These are phyloP conservation scores for Esox masquinongy DNA, from an alignment of 2,797 vertebrate species.

Conservation along the genomic window DNA sequence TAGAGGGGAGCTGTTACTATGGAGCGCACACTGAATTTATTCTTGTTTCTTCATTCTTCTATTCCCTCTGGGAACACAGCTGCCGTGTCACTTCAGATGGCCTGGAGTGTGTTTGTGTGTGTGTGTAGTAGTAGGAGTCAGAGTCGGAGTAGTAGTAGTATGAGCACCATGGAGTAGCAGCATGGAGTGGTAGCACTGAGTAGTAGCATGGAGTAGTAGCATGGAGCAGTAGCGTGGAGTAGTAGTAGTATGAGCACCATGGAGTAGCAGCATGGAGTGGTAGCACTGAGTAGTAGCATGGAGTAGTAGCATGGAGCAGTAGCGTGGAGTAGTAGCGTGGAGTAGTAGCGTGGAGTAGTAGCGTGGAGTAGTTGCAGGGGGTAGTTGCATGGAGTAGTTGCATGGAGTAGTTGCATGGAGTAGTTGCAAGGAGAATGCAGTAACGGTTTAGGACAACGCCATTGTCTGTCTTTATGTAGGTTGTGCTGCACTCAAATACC, in stretches of 20 bases:
- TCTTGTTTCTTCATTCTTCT: constrained; percentile 45
- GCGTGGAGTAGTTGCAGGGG: too few relatives aligned
- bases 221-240: neutral
- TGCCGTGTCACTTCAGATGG: constrained; percentile 40
- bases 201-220: neutral
- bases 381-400: too few relatives aligned
- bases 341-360: too few relatives aligned
- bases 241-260: too few relatives aligned
- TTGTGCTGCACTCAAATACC: constrained; percentile 38
- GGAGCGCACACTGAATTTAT: constrained; percentile 62
- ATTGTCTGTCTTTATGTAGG: constrained; percentile 43
- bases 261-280: too few relatives aligned
- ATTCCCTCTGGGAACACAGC: constrained; percentile 33
- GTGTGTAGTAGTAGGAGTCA: neutral
- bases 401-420: too few relatives aligned
- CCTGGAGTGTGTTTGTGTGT: constrained; percentile 16
- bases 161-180: too few relatives aligned
- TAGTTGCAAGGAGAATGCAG: too few relatives aligned
- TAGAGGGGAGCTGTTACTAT: constrained; percentile 66
- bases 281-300: neutral
- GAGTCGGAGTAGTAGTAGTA: neutral
- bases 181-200: too few relatives aligned
- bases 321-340: too few relatives aligned
- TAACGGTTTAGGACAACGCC: constrained; percentile 35
- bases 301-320: too few relatives aligned